Evolutionary conservation across 2,797 vertebrate genomes (phyloP), one percentile per base, ranked within the genome.

Genomic region (Onychomys arenicola): DNA sequence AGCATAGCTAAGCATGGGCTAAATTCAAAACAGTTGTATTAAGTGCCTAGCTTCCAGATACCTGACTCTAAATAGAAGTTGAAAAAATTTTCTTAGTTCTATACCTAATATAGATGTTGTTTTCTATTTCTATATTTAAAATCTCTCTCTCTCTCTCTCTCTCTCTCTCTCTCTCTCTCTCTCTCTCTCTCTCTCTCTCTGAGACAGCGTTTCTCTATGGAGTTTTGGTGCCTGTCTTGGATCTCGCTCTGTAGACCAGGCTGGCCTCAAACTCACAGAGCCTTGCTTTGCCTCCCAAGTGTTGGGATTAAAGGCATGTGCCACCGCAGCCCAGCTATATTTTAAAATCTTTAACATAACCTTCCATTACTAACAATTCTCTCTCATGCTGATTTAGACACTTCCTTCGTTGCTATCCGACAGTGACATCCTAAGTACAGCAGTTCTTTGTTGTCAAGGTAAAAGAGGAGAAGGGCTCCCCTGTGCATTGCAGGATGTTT

Each of bases 341-440:
- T 52, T 52, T 40, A 40, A 80, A 40, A 55, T 86, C 55, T 95
- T 92, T 94, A 80, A 43, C 11, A 73, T 25, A 89, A 52, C 10
- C 0, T 40, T 85, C 57, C 19, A 88, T 16, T 16, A 82, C 10
- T n/a, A 75, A 78, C 52, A 83, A 34, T 76, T 81, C 32, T 59
- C 32, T 97, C n/a, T 96, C 14, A 25, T 84, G 63, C 92, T 87
- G 37, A 14, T 89, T 67, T 93, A 78, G 65, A 84, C 86, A 77
- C 29, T 76, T 89, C 2, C 43, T 85, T 87, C n/a, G 14, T 59
- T 52, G 73, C 69, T 40, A 32, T 81, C 78, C 89, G 59, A 23
- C 4, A 73, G 2, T 27, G 57, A 77, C 63, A n/a, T 59, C 88
- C 61, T 46, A 17, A 90, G 13, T 17, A 65, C 6, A 23, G 27